Conservation (phyloP, 53 echinoderm and acorn worm genomes). For the Hippasteria phrygiana region DNA sequence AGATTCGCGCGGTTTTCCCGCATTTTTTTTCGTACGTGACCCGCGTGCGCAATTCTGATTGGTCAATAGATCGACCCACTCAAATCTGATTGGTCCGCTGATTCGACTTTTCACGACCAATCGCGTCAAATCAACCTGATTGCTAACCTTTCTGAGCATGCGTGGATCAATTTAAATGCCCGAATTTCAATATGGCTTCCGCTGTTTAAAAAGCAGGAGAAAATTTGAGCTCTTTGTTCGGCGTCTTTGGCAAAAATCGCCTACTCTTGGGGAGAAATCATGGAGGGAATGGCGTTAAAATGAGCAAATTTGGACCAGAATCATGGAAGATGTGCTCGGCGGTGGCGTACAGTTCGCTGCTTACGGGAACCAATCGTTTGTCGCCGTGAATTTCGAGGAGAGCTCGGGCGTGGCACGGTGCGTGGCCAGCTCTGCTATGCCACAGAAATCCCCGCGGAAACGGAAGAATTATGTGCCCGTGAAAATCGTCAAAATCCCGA, state of each 20-base stretch:
- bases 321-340: constrained; percentile 51
- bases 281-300: constrained; percentile 21
- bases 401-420: constrained; percentile 51
- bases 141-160: constrained; percentile 64
- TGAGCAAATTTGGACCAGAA: constrained; percentile 46
- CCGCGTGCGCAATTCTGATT: constrained; percentile 33
- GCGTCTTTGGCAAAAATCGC: constrained; percentile 2
- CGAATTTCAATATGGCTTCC: constrained; percentile 68
- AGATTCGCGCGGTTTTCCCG: constrained; percentile 13
- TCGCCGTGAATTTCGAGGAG: constrained; percentile 31
- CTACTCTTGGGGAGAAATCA: not conserved
- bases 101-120: constrained; percentile 59
- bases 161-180: constrained; percentile 74
- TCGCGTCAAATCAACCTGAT: constrained; percentile 45
- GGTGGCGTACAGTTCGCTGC: constrained; percentile 55
- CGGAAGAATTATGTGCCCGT: constrained; percentile 76
- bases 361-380: constrained; percentile 44
- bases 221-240: constrained; percentile 62
- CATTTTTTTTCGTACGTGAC: constrained; percentile 31
- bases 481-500: constrained; percentile 63
- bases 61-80: constrained; percentile 36
- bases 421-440: not conserved
- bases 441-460: constrained; percentile 70
- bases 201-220: constrained; percentile 54
- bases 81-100: constrained; percentile 51